Evolutionary conservation across 2,113 vertebrate species (phyloP), one percentile per base, ranked within the genome.

Genomic region (Ptilorrhoa leucosticta): DNA sequence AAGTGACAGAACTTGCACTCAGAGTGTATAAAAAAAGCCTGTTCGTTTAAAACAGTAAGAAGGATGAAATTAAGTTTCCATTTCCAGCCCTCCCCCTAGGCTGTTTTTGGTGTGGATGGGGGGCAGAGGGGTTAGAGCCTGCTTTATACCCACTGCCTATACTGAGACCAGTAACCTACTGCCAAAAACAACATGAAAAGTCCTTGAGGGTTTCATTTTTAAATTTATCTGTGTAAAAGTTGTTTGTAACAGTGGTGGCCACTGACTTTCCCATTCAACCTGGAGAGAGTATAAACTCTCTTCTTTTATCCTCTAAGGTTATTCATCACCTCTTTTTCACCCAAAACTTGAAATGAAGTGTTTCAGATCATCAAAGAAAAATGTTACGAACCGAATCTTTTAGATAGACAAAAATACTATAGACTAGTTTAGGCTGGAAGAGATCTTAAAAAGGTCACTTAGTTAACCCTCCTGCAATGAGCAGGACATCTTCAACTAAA

Each of bases 381-480:
- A 20, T 13, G 9, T 54, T 20, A 90, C 3, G 3, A 40, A 70
- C 6, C 1, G 2, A 57, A 66, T 18, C 2, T 80, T 69, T 81
- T 31, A 85, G 69, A 28, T 13, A 61, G 8, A 28, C 48, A 73
- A 42, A 12, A 66, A n/a, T 10, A 69, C 13, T 39, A 64, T 2
- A 35, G 14, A 64, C 40, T 13, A 35, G 23, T 61, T 15, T 44
- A 27, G 7, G 30, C 30, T 54, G 15, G 17, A 81, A 77, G 10
- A 30, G 5, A 65, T 11, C 10, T 40, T 70, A 37, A n/a, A 20
- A 47, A 47, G 6, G 6, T 33, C 28, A 54, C 21, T 16, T 40
- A 48, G 15, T 64, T 39, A 78, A 23, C 0, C 0, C 1, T 3
- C 9, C 20, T 28, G 10, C 23, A 64, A 9, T 4, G 0, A 47